Evolutionary conservation across 2,113 vertebrate genomes (phyloP).

Genomic region (Catharus minimus): DNA sequence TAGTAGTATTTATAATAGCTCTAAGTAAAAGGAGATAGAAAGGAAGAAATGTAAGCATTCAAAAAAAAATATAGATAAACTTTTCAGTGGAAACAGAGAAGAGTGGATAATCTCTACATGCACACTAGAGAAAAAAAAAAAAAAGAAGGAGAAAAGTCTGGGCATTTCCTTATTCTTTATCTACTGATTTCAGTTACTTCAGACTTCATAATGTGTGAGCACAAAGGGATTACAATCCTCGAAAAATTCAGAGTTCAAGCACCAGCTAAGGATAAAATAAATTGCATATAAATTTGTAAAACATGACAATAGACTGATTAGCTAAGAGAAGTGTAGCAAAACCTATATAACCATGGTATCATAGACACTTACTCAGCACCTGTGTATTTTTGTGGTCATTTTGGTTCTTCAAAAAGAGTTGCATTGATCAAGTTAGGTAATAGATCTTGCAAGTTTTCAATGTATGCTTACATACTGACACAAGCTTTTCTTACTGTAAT

Average conservation of each 20-base stretch:
- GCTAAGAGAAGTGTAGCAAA: background rate
- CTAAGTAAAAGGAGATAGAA: background rate
- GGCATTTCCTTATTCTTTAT: background rate
- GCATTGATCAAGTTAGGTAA: background rate
- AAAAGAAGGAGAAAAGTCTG: background rate
- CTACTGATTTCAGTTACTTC: background rate
- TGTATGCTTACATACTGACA: background rate
- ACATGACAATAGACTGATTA: background rate
- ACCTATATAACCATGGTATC: accelerated
- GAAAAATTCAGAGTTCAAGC: background rate
- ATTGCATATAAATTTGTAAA: background rate
- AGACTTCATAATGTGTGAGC: accelerated
- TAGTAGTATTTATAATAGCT: background rate
- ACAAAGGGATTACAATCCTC: background rate
- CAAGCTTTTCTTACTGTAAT: background rate
- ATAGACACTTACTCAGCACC: background rate
- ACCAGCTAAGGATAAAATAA: background rate
- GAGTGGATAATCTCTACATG: background rate
- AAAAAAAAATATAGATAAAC: background rate
- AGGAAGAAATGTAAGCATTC: background rate
- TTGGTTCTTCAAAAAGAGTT: background rate
- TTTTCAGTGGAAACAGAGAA: background rate
- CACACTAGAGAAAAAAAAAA: background rate
- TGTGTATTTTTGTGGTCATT: background rate
- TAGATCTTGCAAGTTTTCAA: background rate